Evolutionary conservation across 92 coral and sea anemone genomes (phyloP), one percentile per base, ranked within the genome.

Genomic region (Galaxea fascicularis): DNA sequence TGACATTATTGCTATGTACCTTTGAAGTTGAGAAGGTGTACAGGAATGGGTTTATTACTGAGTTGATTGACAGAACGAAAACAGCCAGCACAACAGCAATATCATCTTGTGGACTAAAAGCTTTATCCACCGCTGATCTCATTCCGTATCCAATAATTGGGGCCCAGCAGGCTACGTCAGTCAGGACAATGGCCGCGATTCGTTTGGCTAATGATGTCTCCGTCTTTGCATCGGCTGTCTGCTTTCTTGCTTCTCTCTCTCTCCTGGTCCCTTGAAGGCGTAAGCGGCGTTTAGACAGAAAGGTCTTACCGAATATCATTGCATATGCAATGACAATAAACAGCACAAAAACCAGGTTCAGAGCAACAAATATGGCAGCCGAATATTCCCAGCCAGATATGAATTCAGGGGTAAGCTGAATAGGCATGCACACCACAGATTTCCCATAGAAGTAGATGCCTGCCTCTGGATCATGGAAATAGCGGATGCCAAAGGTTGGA

Each of bases 311-410:
- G 27, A 69, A 41, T 41, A 69, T 69, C 3, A 24, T 47, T 15
- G 20, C 1, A 16, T 69, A 69, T 12, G 74, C n/a, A n/a, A 53
- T 4, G 41, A 26, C 27, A 20, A 69, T 41, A 15, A 69, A 41
- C 8, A 69, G 4, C 4, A 69, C 10, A 13, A 69, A 20, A 10
- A 20, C 26, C 26, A 41, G 12, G 12, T 69, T 69, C 0, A 69
- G 21, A 2, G 15, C 74, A 39, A 69, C 74, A 6, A 69, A 69
- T 14, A 69, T 16, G 3, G 74, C 53, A 17, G 41, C 53, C 3
- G 74, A 69, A 54, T 39, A 69, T 45, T 69, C 74, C 74, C 74
- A 69, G 2, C 73, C 73, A 1, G 26, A n/a, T 30, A 9, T 17
- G 47, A 16, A 11, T n/a, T n/a, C n/a, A n/a, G n/a, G n/a, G n/a